Conservation (phyloP, 2,888 invertebrate genomes). For the Cordylochernes scorpioides region DNA sequence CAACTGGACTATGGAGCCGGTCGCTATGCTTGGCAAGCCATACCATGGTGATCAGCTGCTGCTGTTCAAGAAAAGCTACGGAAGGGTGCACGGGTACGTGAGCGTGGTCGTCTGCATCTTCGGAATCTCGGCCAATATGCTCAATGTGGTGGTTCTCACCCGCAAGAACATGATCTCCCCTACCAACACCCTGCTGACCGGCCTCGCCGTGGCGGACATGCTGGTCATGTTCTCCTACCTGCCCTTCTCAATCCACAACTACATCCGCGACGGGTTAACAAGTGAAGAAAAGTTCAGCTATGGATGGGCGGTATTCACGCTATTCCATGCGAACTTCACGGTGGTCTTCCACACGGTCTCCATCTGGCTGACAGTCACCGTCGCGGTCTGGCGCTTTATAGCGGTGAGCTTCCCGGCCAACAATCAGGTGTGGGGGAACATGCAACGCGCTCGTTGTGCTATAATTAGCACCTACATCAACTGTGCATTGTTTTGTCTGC, state of each 20-base stretch:
- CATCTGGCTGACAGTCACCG: constrained; percentile 66
- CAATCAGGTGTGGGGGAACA: constrained; percentile 31
- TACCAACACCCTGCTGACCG: constrained; percentile 65
- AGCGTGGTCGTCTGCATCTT: constrained; percentile 62
- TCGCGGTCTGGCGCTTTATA: constrained; percentile 64
- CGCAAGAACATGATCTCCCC: constrained; percentile 69
- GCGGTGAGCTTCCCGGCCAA: constrained; percentile 33
- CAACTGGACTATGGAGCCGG: too few species aligned
- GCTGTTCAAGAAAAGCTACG: constrained; percentile 36
- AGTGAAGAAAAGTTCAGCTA: constrained; percentile 29
- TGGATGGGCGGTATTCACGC: constrained; percentile 53
- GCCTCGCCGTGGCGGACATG: constrained; percentile 61
- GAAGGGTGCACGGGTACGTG: constrained; percentile 50
- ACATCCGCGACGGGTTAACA: constrained; percentile 24
- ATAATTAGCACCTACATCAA: constrained; percentile 49
- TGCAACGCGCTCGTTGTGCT: constrained; percentile 44
- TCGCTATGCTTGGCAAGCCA: too few species aligned
- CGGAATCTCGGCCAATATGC: constrained; percentile 64
- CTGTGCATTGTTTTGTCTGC: constrained; percentile 55
- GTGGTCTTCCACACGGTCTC: constrained; percentile 70
- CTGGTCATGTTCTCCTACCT: constrained; percentile 71
- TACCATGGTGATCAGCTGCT: constrained; percentile 11
- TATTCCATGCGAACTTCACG: constrained; percentile 65
- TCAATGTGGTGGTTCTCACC: constrained; percentile 68
- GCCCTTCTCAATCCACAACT: constrained; percentile 57